phyloP scores from a whole-genome alignment of 2,797 vertebrate genomes.

The Scyliorhinus canicula region DNA sequence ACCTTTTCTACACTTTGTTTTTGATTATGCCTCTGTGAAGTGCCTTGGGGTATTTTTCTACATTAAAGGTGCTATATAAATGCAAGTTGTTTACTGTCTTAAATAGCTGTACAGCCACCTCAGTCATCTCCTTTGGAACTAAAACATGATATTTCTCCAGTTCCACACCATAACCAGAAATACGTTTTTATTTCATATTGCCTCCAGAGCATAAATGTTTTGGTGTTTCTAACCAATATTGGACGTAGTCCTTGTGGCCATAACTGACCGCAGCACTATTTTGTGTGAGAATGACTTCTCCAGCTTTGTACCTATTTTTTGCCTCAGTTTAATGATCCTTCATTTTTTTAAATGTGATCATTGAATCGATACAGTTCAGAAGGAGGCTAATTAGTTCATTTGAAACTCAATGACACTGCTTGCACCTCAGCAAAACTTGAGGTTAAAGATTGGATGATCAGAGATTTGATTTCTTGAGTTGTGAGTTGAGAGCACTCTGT shows the following conservation, averaged over 20 bases:
- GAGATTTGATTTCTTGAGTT: neutral
- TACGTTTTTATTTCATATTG: neutral
- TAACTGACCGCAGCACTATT: neutral
- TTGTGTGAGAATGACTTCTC: neutral
- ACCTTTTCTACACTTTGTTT: conserved; percentile 19
- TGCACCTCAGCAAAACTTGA: neutral
- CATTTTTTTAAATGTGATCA: neutral
- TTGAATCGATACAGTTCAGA: neutral
- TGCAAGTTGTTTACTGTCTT: neutral
- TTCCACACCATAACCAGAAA: neutral
- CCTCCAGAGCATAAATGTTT: neutral
- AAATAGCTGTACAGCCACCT: neutral
- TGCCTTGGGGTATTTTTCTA: conserved; percentile 6
- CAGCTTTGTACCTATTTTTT: neutral
- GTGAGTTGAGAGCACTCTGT: neutral
- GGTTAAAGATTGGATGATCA: neutral
- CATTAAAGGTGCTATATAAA: conserved; percentile 22
- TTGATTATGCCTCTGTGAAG: conserved; percentile 6
- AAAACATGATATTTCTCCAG: neutral
- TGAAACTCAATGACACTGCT: neutral
- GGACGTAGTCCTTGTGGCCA: too few species aligned
- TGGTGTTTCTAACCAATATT: neutral
- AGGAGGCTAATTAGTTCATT: neutral
- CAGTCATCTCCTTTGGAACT: neutral
- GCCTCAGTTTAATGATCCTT: too few species aligned